Evolutionary conservation across 2,113 vertebrate species (phyloP).

Genomic region (Vireo altiloquus): DNA sequence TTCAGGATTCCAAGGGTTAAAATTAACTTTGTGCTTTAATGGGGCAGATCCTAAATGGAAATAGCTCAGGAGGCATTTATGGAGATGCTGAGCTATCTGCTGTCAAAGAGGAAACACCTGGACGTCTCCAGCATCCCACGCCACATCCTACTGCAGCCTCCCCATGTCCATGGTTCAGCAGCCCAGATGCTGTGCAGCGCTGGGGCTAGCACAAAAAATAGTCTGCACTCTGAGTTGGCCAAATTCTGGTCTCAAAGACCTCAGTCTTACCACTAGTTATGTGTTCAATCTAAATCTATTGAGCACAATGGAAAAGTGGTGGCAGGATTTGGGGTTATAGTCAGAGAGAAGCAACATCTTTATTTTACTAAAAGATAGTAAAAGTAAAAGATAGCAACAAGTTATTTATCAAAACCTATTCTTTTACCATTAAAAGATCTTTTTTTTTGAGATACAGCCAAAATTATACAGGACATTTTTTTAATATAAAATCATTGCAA

Average conservation of each 20-base stretch:
- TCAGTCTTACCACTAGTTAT: not conserved
- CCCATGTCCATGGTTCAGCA: not conserved
- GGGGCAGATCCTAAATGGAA: not conserved
- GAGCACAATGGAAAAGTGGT: not conserved
- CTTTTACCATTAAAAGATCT: not conserved
- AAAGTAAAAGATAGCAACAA: not conserved
- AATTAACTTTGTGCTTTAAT: not conserved
- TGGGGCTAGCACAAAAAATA: not conserved
- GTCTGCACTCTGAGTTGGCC: not conserved
- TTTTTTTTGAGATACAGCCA: not conserved
- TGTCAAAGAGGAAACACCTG: not conserved
- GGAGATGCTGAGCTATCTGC: not conserved
- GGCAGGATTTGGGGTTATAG: not conserved
- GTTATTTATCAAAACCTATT: not conserved
- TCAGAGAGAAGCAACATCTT: not conserved
- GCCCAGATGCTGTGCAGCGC: not conserved
- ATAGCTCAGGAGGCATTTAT: not conserved
- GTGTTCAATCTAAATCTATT: not conserved
- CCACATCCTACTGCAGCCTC: not conserved
- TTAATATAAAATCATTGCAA: not conserved
- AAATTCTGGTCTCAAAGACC: not conserved
- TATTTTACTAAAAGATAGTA: not conserved
- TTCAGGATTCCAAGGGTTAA: not conserved
- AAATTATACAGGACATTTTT: not conserved
- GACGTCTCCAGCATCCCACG: not conserved